Conservation (phyloP, 2,888 invertebrate genomes). For the Psococerastis gibbosa region DNA sequence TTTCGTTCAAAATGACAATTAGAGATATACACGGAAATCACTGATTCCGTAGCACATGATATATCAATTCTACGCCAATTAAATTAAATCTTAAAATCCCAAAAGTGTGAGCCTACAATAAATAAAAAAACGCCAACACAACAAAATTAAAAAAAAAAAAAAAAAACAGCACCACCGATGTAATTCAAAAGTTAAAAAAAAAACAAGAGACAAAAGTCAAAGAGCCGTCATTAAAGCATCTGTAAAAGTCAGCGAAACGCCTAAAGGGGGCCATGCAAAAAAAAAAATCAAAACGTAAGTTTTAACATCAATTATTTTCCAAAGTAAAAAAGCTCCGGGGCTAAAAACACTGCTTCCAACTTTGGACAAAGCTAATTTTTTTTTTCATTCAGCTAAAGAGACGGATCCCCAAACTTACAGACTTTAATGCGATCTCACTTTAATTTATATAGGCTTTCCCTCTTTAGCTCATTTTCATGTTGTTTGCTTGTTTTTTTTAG, state of each 20-base stretch:
- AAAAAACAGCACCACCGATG: too few relatives aligned
- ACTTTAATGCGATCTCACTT: conserved; percentile 4
- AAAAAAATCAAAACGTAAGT: conserved; percentile 1
- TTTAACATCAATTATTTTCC: conserved; percentile 10
- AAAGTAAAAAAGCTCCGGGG: conserved; percentile 5
- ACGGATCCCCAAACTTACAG: background rate
- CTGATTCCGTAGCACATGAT: too few relatives aligned
- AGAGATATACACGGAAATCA: too few relatives aligned
- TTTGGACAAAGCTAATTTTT: conserved; percentile 9
- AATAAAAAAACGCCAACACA: too few relatives aligned
- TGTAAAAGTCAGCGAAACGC: background rate
- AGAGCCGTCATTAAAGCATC: background rate
- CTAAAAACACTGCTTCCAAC: conserved; percentile 4
- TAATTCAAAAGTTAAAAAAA: background rate
- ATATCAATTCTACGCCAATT: too few relatives aligned
- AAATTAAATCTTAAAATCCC: too few relatives aligned
- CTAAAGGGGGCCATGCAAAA: background rate
- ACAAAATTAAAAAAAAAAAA: too few relatives aligned
- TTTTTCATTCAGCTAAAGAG: too few relatives aligned
- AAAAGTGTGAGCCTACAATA: too few relatives aligned
- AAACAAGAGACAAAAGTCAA: background rate
- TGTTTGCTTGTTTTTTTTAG: background rate
- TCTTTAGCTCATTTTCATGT: background rate
- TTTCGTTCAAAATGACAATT: too few relatives aligned
- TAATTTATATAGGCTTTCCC: conserved; percentile 1